Base-by-base conservation (phyloP, 2,888 invertebrate species). In the Drosophila demipolita region DNA sequence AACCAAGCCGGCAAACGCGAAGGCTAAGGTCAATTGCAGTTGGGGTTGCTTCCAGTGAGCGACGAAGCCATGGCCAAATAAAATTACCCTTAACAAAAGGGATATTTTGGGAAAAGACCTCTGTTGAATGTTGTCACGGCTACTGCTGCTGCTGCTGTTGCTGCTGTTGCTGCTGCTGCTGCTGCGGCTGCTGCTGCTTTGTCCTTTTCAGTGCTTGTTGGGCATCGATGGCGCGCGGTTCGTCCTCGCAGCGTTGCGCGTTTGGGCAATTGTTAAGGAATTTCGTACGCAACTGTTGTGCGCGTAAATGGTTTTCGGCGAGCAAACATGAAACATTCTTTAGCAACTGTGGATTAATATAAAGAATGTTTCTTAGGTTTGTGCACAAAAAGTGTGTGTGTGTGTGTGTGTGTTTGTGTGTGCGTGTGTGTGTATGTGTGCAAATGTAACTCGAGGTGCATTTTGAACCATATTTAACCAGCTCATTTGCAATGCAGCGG, bases 21-120 rank as follows among this genome's bases (percentile, higher is more conserved):
- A 90, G 91, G 91, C 90, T 89, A 90, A 90, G 90, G 90, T 90
- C 89, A 90, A 76, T 70, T 86, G 86, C 87, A 89, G 64, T 81
- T 67, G 53, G 52, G 33, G 54, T 55, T 32, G 48, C 40, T 85
- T 87, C 85, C 88, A 86, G 82, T 83, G 81, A 82, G 87, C 81
- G 67, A 35, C 45, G 50, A 29, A 6, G 59, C 23, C 45, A 42
- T 42, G 40, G 40, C 20, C 17, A 57, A 12, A 57, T 15, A 17
- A 26, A 66, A 79, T 82, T 69, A 20, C 79, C 76, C 76, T 59
- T 65, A 38, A 23, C 33, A 29, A 6, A 26, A 58, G 58, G 75
- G 74, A 75, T 6, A 83, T 82, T 82, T 81, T 74, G 50, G 48
- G 48, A 52, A 42, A 32, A 64, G 33, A 66, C 73, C 63, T 64